Evolutionary conservation across 1,140 invertebrate genomes (phyloP), one percentile per base, ranked within the genome.

Genomic region (Dryas iulia): DNA sequence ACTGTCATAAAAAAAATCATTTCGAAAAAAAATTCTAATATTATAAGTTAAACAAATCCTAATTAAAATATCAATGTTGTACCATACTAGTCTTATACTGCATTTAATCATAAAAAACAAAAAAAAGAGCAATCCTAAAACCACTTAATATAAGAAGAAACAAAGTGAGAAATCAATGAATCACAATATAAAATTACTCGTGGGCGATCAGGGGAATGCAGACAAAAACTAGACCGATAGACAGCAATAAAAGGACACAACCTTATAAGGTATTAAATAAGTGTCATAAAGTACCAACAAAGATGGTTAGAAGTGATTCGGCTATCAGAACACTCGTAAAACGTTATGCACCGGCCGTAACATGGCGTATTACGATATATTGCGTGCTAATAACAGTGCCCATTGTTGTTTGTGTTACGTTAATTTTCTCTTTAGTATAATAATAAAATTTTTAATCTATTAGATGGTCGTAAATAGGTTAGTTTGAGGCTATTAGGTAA

Each of bases 311-410:
- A 62, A 62, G 39, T 71, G 76, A 77, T 82, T 76, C 74, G 69
- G 58, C 76, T 77, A 80, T 80, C 80, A 65, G 66, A 62, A 57
- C 39, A 3, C 47, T 76, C 72, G 58, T 81, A 77, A 83, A 83
- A 81, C 69, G 77, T 76, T 78, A 81, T 76, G 76, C 73, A 69
- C 60, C 30, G 57, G 59, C 64, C 63, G 66, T 81, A 77, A 83
- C 81, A 73, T 73, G 73, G 64, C 58, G 76, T 77, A 77, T 78
- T 74, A 76, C 71, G 68, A 76, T 79, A 78, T 74, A 83, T 69
- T 77, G 76, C 70, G 72, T 78, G 73, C 62, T 73, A 78, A 72
- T 74, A 64, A 54, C 23, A 24, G 62, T 69, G 56, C 58, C 35
- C 74, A 52, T 70, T 74, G 77, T 69, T 3, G 5, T 47, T 47